phyloP scores from a whole-genome alignment of 2,888 invertebrate genomes.

The Rhingia rostrata region DNA sequence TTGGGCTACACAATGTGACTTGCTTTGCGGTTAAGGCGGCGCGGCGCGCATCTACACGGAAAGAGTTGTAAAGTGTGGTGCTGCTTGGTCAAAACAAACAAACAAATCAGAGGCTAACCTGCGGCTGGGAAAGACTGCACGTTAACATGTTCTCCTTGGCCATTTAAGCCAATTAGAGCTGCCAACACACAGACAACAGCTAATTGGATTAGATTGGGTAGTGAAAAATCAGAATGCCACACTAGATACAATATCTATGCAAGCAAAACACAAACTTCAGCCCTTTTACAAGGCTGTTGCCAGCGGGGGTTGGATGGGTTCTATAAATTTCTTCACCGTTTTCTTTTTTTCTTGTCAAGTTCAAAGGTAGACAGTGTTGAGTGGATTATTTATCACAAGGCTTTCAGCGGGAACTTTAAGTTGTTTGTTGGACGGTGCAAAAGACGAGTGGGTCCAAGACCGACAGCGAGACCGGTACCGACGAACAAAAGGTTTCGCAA shows the following conservation, averaged over 20 bases:
- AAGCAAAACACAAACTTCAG: slow-evolving; percentile 38
- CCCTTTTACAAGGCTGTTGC: slow-evolving; percentile 10
- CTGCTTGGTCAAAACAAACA: slow-evolving; percentile 46
- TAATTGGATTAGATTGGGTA: slow-evolving; percentile 66
- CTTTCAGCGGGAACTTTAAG: neutral
- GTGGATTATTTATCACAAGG: slow-evolving; percentile 2
- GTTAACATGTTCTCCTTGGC: slow-evolving; percentile 6
- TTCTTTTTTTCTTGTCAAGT: slow-evolving; percentile 50
- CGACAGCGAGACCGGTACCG: slow-evolving; percentile 8
- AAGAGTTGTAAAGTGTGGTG: slow-evolving; percentile 2
- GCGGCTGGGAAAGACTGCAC: neutral
- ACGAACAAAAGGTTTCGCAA: slow-evolving; percentile 50
- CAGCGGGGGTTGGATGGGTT: neutral
- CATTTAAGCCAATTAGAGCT: slow-evolving; percentile 63
- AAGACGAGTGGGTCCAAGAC: too few species aligned
- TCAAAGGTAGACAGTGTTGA: slow-evolving; percentile 52
- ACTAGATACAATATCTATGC: slow-evolving; percentile 38
- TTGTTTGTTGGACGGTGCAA: slow-evolving; percentile 23
- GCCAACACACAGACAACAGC: neutral
- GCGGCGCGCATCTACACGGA: neutral
- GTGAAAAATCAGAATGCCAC: slow-evolving; percentile 36
- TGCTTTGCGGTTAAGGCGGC: slow-evolving; percentile 26
- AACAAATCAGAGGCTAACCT: slow-evolving; percentile 23
- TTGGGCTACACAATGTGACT: slow-evolving; percentile 28
- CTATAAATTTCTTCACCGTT: slow-evolving; percentile 20